These are phyloP conservation scores for Mnemiopsis leidyi DNA, from an alignment of 37 sponge, comb jelly and placozoan species.

Conservation along the genomic window DNA sequence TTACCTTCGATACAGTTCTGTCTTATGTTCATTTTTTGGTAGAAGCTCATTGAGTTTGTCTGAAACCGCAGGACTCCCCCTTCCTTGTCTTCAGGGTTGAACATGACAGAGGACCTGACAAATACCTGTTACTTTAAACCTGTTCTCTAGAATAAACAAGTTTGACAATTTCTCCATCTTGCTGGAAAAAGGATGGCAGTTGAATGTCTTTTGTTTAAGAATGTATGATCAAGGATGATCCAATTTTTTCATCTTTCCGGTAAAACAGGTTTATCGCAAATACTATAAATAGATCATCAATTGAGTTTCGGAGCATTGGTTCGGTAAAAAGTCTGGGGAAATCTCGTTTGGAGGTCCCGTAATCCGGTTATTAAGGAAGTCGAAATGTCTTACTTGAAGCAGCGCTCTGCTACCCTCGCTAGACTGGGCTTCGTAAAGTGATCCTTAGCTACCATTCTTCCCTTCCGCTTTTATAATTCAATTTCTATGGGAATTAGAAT, in stretches of 20 bases:
- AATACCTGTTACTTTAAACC: not conserved
- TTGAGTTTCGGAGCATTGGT: too few relatives aligned
- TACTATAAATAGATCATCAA: too few relatives aligned
- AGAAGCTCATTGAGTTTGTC: conserved; percentile 40
- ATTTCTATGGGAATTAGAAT: not conserved
- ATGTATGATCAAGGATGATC: too few relatives aligned
- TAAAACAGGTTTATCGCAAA: too few relatives aligned
- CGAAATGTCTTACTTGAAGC: conserved; percentile 26
- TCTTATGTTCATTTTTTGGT: conserved; percentile 35
- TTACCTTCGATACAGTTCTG: conserved; percentile 41
- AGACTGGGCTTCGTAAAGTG: conserved; percentile 47
- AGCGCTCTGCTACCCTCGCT: conserved; percentile 11
- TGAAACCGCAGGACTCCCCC: conserved; percentile 32
- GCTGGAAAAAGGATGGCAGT: too few relatives aligned
- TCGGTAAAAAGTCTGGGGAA: too few relatives aligned
- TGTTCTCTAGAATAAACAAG: not conserved
- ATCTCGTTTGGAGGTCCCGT: too few relatives aligned
- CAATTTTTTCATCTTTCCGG: too few relatives aligned
- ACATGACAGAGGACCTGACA: conserved; percentile 45
- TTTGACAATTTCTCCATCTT: too few relatives aligned
- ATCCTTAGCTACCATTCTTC: not conserved
- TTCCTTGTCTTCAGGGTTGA: not conserved
- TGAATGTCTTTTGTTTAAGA: too few relatives aligned
- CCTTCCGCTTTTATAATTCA: not conserved
- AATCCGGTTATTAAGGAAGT: too few relatives aligned